These are phyloP conservation scores for Hippocampus barbouri DNA, from an alignment of 2,113 vertebrate genomes.

Conservation along the genomic window DNA sequence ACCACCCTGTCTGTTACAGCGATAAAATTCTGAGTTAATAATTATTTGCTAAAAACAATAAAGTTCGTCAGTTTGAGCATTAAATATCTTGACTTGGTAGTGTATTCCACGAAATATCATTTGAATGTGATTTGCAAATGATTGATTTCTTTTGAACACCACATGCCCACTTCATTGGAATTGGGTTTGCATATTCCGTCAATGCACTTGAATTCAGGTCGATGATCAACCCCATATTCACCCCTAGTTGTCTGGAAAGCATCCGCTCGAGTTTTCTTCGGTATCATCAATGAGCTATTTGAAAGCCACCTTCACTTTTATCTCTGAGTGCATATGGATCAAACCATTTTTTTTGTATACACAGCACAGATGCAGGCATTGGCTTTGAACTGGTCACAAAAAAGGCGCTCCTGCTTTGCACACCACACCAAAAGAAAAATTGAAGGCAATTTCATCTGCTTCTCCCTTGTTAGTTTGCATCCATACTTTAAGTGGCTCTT, in stretches of 20 bases:
- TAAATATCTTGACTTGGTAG: too few relatives aligned
- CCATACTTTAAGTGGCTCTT: conserved; percentile 35
- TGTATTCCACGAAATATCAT: too few relatives aligned
- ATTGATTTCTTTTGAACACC: too few relatives aligned
- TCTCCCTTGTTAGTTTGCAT: conserved; percentile 51
- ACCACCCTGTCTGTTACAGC: too few relatives aligned
- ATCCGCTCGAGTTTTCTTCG: not conserved
- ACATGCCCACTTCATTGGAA: too few relatives aligned
- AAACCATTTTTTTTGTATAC: conserved; percentile 22
- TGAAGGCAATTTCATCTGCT: conserved; percentile 46
- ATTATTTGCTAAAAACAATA: too few relatives aligned
- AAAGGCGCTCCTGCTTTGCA: conserved; percentile 28
- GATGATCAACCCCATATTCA: not conserved
- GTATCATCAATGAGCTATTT: conserved; percentile 8
- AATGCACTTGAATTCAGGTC: too few relatives aligned
- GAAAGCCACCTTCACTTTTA: conserved; percentile 33
- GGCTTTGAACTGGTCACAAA: conserved; percentile 46
- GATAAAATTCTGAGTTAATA: too few relatives aligned
- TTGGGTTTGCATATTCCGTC: not conserved
- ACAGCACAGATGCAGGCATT: conserved; percentile 20
- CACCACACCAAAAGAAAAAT: conserved; percentile 42
- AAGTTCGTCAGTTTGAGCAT: too few relatives aligned
- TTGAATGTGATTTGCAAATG: too few relatives aligned
- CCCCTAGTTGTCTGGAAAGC: not conserved
- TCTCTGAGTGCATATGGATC: conserved; percentile 26